phyloP scores from a whole-genome alignment of 2,113 vertebrate species.

The Ictidomys tridecemlineatus region DNA sequence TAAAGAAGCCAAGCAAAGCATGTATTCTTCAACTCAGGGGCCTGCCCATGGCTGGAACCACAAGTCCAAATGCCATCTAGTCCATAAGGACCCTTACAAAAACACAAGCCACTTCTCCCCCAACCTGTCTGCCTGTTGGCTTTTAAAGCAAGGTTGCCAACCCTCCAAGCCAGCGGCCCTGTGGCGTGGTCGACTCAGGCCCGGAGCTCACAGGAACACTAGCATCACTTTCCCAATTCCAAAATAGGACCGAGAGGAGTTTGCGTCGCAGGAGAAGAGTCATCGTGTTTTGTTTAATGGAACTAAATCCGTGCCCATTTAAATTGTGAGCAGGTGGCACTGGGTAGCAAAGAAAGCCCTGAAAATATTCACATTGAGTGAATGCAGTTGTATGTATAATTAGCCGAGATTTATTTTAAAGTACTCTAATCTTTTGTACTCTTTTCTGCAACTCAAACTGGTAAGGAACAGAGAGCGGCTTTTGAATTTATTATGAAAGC shows the following conservation, averaged over 20 bases:
- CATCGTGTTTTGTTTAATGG: constrained; percentile 79
- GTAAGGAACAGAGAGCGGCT: constrained; percentile 77
- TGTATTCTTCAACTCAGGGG: neutral
- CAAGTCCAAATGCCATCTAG: constrained; percentile 1
- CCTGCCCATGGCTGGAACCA: neutral
- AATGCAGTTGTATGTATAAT: constrained; percentile 84
- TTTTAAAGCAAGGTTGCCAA: constrained; percentile 55
- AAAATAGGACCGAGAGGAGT: constrained; percentile 67
- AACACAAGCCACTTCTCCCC: constrained; percentile 11
- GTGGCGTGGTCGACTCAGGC: constrained; percentile 7
- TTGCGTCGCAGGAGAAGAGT: constrained; percentile 41
- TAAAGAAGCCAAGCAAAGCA: constrained; percentile 6
- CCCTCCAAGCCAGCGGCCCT: constrained; percentile 36
- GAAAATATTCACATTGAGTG: constrained; percentile 82
- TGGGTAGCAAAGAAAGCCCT: constrained; percentile 81
- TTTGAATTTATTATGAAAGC: constrained; percentile 80
- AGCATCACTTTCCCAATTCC: constrained; percentile 52
- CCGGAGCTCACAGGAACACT: constrained; percentile 43
- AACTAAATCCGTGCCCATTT: constrained; percentile 81
- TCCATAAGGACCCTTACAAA: neutral
- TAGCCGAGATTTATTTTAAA: constrained; percentile 86
- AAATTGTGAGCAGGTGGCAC: constrained; percentile 82
- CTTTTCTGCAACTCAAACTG: constrained; percentile 84
- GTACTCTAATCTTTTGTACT: constrained; percentile 82
- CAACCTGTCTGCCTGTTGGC: neutral